These are phyloP conservation scores for Aphaenogaster floridana DNA, from an alignment of 1,140 invertebrate species.

Conservation along the genomic window DNA sequence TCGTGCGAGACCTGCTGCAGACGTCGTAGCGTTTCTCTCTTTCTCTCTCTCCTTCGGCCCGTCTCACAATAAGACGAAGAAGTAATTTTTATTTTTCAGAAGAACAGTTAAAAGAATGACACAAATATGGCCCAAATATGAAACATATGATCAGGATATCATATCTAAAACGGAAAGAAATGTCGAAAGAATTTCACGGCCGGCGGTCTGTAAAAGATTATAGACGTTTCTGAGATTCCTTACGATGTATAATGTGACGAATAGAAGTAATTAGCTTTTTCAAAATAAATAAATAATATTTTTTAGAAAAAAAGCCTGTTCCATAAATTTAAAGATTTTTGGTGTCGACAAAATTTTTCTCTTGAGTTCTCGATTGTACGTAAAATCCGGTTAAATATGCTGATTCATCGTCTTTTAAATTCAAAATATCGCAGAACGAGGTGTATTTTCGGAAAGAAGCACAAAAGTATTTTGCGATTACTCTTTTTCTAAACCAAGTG, in stretches of 20 bases:
- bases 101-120: not conserved
- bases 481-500: not conserved
- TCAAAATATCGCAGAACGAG: not conserved
- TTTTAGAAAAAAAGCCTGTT: not conserved
- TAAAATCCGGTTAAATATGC: not conserved
- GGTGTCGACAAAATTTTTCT: not conserved
- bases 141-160: not conserved
- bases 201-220: not conserved
- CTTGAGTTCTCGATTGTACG: not conserved
- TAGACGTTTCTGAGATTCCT: not conserved
- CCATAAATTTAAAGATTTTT: not conserved
- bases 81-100: not conserved
- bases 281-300: not conserved
- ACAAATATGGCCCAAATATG: not conserved
- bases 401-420: not conserved
- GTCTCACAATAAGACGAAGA: not conserved
- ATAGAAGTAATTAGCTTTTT: not conserved
- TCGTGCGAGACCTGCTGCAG: conserved; percentile 53
- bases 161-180: not conserved
- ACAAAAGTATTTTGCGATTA: not conserved
- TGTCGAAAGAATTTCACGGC: not conserved
- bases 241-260: not conserved
- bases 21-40: not conserved
- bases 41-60: not conserved
- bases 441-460: not conserved